phyloP scores from a whole-genome alignment of 2,797 vertebrate species.

The Melanotaenia boesemani region DNA sequence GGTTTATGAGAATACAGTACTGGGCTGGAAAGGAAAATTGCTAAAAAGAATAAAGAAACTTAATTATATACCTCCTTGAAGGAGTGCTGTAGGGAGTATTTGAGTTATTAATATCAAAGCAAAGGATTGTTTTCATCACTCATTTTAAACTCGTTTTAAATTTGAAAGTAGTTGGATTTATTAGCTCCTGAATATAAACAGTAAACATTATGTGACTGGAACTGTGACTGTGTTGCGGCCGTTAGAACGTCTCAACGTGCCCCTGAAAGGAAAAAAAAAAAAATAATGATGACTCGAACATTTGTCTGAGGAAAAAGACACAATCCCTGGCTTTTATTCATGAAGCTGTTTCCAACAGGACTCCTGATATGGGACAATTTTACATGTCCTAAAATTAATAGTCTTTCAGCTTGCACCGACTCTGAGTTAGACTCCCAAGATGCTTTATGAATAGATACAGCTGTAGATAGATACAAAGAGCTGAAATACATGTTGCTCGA shows the following conservation, averaged over 20 bases:
- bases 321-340: conserved; percentile 55
- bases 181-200: conserved; percentile 30
- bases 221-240: conserved; percentile 9
- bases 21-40: conserved; percentile 17
- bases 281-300: conserved; percentile 7
- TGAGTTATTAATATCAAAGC: conserved; percentile 26
- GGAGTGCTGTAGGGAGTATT: conserved; percentile 18
- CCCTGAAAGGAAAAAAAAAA: background rate
- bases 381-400: conserved; percentile 47
- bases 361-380: conserved; percentile 54
- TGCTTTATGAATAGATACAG: conserved; percentile 48
- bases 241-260: conserved; percentile 19
- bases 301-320: conserved; percentile 35
- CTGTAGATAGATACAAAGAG: background rate
- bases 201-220: background rate
- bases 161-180: conserved; percentile 48
- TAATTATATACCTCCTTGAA: conserved; percentile 45
- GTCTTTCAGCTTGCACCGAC: conserved; percentile 36
- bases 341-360: conserved; percentile 41
- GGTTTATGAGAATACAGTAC: conserved; percentile 54
- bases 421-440: conserved; percentile 48
- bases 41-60: conserved; percentile 33
- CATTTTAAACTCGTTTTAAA: conserved; percentile 25
- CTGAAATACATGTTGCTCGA: conserved; percentile 4
- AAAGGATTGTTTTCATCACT: conserved; percentile 33